Evolutionary conservation across 2,888 invertebrate species (phyloP).

Genomic region (Diaphora mendica): DNA sequence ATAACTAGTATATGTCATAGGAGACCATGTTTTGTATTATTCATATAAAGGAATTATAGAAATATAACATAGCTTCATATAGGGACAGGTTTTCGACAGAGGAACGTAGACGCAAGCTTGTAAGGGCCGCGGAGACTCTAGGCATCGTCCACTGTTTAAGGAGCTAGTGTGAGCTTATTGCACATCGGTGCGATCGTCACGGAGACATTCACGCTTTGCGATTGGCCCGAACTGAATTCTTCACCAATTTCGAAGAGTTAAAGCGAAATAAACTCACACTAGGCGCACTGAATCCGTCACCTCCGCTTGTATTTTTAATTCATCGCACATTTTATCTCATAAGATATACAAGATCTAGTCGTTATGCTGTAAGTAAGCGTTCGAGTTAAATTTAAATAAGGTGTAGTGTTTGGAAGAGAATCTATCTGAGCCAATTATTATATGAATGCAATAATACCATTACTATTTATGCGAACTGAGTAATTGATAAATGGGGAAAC

Average conservation of each 20-base stretch:
- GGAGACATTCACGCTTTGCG: no score
- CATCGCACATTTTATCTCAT: conserved; percentile 27
- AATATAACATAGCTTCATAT: background rate
- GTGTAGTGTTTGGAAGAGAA: conserved; percentile 8
- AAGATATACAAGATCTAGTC: conserved; percentile 48
- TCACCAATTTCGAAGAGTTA: no score
- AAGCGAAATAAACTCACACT: no score
- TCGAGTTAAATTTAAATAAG: conserved; percentile 12
- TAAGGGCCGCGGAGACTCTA: background rate
- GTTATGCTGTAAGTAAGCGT: conserved; percentile 37
- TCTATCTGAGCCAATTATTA: conserved; percentile 5
- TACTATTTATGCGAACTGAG: conserved; percentile 2
- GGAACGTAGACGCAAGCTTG: background rate
- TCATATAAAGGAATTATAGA: background rate
- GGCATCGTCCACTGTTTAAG: background rate
- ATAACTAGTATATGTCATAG: background rate
- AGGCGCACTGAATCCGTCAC: background rate
- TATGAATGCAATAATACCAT: background rate
- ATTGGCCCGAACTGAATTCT: no score
- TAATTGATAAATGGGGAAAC: background rate
- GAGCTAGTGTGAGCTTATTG: no score
- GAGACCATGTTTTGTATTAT: conserved; percentile 1
- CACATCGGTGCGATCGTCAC: no score
- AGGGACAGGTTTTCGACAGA: background rate
- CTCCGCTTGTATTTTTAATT: conserved; percentile 12